Evolutionary conservation across 2,113 vertebrate species (phyloP).

Genomic region (Osmerus eperlanus): DNA sequence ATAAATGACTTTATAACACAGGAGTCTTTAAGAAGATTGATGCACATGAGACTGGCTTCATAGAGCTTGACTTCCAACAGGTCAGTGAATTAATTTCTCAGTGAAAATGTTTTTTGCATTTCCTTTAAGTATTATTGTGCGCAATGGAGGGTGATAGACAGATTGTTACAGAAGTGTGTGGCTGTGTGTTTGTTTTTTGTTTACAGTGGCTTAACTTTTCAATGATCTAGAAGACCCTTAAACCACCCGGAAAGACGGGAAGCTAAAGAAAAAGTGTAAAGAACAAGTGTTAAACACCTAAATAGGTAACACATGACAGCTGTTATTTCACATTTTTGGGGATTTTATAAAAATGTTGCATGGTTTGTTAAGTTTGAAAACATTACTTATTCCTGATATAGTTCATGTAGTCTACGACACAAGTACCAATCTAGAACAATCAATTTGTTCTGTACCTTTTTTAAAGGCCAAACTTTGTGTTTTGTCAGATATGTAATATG

Average conservation of each 20-base stretch:
- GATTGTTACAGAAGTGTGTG: background rate
- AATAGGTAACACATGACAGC: background rate
- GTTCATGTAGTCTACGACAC: no score
- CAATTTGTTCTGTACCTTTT: no score
- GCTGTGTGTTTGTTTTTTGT: background rate
- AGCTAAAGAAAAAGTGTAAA: slow-evolving; percentile 6
- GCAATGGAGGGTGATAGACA: background rate
- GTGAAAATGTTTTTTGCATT: background rate
- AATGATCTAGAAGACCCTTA: slow-evolving; percentile 46
- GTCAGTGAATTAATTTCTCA: slow-evolving; percentile 37
- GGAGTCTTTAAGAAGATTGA: slow-evolving; percentile 64
- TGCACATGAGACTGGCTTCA: slow-evolving; percentile 39
- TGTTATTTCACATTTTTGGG: background rate
- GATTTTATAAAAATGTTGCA: background rate
- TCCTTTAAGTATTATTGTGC: background rate
- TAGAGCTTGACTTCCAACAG: slow-evolving; percentile 63
- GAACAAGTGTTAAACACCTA: slow-evolving; percentile 3
- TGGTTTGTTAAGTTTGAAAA: background rate
- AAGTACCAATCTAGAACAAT: no score
- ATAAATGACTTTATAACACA: slow-evolving; percentile 20
- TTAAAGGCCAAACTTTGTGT: no score
- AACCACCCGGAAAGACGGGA: background rate
- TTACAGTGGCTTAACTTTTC: slow-evolving; percentile 50
- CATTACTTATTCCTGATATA: background rate
- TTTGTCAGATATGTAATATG: no score